Evolutionary conservation across 1,140 invertebrate species (phyloP).

Genomic region (Drosophila mojavensis): DNA sequence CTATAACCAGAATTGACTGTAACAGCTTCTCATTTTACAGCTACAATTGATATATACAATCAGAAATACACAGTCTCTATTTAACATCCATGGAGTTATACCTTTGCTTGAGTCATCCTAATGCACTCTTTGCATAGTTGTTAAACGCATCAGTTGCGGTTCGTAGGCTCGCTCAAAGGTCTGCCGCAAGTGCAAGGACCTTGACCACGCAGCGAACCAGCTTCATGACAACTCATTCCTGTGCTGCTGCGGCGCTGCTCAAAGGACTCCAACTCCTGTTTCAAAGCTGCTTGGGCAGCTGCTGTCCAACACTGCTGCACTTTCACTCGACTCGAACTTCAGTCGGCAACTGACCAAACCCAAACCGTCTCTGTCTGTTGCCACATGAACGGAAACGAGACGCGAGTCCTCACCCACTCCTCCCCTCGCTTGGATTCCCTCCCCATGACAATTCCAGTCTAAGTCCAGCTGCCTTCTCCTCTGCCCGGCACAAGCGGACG

Average conservation of each 20-base stretch:
- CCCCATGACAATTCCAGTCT: slow-evolving; percentile 17
- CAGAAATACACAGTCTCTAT: too few species aligned
- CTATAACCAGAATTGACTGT: too few species aligned
- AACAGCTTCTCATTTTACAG: too few species aligned
- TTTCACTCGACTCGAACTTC: slow-evolving; percentile 65
- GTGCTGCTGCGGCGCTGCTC: background rate
- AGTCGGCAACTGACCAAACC: slow-evolving; percentile 56
- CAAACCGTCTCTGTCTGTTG: slow-evolving; percentile 51
- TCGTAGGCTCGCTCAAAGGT: slow-evolving; percentile 1
- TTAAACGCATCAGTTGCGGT: too few species aligned
- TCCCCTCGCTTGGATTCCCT: background rate
- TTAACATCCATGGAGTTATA: too few species aligned
- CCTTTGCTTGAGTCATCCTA: too few species aligned
- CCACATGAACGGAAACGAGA: slow-evolving; percentile 31
- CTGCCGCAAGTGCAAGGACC: slow-evolving; percentile 35
- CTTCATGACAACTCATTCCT: slow-evolving; percentile 45
- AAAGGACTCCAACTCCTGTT: background rate
- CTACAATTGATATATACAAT: too few species aligned
- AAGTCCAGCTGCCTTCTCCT: slow-evolving; percentile 17
- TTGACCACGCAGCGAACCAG: slow-evolving; percentile 14
- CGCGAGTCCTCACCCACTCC: slow-evolving; percentile 4
- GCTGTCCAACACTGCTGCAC: slow-evolving; percentile 49
- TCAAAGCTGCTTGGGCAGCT: slow-evolving; percentile 3
- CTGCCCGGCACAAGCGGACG: slow-evolving; percentile 45
- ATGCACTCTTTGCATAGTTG: too few species aligned